Evolutionary conservation across 2,888 invertebrate genomes (phyloP).

Genomic region (Eretmocerus hayati): DNA sequence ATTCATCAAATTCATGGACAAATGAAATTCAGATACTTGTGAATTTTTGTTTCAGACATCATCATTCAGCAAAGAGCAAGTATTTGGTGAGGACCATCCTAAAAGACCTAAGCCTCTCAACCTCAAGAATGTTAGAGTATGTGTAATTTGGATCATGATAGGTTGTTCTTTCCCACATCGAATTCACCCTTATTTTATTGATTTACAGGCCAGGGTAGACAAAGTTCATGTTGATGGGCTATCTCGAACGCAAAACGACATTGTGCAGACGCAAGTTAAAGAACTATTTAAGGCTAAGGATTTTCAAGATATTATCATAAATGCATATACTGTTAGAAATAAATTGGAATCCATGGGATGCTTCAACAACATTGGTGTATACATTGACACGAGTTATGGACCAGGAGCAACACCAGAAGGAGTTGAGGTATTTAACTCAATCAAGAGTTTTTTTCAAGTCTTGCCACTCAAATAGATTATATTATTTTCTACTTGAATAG

Average conservation of each 20-base stretch:
- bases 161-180: not conserved
- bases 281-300: constrained; percentile 78
- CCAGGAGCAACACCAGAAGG: constrained; percentile 70
- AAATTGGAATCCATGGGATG: constrained; percentile 80
- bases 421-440: constrained; percentile 57
- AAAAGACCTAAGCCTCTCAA: constrained; percentile 22
- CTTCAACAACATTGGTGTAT: constrained; percentile 78
- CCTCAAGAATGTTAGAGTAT: constrained; percentile 32
- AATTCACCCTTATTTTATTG: constrained; percentile 20
- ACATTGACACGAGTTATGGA: constrained; percentile 81
- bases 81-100: constrained; percentile 4
- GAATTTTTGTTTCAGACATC: constrained; percentile 4
- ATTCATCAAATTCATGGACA: not conserved
- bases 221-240: constrained; percentile 80
- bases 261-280: constrained; percentile 69
- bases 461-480: not conserved
- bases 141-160: constrained; percentile 1
- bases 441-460: constrained; percentile 18
- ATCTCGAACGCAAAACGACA: constrained; percentile 80
- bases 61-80: not conserved
- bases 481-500: no score
- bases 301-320: constrained; percentile 76
- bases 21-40: no score
- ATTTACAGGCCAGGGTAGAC: constrained; percentile 76
- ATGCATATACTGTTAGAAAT: constrained; percentile 61